Evolutionary conservation across 2,797 vertebrate species (phyloP), one percentile per base, ranked within the genome.

Genomic region (Myotis daubentonii): DNA sequence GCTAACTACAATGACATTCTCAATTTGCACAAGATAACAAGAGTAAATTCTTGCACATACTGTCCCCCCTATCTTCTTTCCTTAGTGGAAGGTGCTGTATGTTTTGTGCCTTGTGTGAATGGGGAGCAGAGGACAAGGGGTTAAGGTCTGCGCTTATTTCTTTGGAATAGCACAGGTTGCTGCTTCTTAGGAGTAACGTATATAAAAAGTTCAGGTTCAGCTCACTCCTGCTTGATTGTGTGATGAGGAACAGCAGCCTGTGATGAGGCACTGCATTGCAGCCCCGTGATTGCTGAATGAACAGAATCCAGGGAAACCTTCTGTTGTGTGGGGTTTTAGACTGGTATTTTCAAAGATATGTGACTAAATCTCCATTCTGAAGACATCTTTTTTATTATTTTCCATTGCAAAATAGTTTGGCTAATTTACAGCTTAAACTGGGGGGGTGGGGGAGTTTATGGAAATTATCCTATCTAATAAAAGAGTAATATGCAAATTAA

Each of bases 361-460:
- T 80, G 57, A 72, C 33, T 60, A 70, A 25, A 68, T 33, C 65
- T 60, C 16, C 25, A 53, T 5, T 86, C 74, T 88, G 22, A 91
- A 92, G 81, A 86, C 13, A 68, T 44, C n/a, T 36, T 94, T 93
- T 94, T 90, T 51, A 38, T 91, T 84, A 76, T 81, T 91, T 91
- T 84, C 28, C 60, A 75, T 49, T 93, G 28, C 41, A 83, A 51
- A 90, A 68, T 66, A 89, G 10, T 70, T 88, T 72, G 55, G 20
- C 25, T 94, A 65, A 66, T 80, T 93, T 94, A 87, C 93, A 92
- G 33, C 22, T 60, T 90, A 79, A 83, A 57, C 8, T 8, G 82
- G 83, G 60, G 66, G 36, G 19, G 33, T 3, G 36, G 36, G 2
- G 36, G 36, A 33, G 22, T 87, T 89, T 91, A 70, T 90, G 55